These are phyloP conservation scores for Rotaria sp. DNA, from an alignment of 2,888 invertebrate genomes.

Conservation along the genomic window DNA sequence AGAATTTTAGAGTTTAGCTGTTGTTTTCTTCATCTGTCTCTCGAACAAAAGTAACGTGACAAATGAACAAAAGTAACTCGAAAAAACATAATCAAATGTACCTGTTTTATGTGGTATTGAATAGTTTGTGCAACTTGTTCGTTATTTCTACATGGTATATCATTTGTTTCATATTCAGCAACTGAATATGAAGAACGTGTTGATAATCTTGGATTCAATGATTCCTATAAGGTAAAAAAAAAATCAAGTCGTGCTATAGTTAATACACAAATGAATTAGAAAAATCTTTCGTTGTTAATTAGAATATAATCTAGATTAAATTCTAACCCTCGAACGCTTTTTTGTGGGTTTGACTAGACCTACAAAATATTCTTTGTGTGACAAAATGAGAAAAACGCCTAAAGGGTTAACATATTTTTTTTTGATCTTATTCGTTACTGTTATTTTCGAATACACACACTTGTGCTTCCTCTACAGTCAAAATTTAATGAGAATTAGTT, in stretches of 20 bases:
- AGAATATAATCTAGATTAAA: too few species aligned
- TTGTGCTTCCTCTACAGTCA: too few species aligned
- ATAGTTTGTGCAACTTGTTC: background rate
- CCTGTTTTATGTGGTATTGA: background rate
- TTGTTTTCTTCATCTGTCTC: background rate
- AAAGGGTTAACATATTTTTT: too few species aligned
- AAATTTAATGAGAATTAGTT: too few species aligned
- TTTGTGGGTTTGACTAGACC: too few species aligned
- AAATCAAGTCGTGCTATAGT: too few species aligned
- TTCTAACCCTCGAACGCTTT: too few species aligned
- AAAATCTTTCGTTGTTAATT: too few species aligned
- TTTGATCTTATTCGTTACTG: too few species aligned
- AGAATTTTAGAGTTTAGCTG: background rate
- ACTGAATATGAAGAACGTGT: constrained; percentile 4
- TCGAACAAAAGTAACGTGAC: background rate
- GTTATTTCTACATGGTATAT: background rate
- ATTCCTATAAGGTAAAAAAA: background rate
- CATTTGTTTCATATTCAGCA: background rate
- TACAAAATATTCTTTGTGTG: background rate
- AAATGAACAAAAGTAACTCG: background rate
- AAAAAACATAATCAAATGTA: background rate
- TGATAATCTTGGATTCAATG: background rate
- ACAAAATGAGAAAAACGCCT: background rate
- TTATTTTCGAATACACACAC: too few species aligned
- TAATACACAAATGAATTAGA: too few species aligned